Base-by-base conservation (phyloP, 2,888 invertebrate species). In the Aspidiotus destructor region DNA sequence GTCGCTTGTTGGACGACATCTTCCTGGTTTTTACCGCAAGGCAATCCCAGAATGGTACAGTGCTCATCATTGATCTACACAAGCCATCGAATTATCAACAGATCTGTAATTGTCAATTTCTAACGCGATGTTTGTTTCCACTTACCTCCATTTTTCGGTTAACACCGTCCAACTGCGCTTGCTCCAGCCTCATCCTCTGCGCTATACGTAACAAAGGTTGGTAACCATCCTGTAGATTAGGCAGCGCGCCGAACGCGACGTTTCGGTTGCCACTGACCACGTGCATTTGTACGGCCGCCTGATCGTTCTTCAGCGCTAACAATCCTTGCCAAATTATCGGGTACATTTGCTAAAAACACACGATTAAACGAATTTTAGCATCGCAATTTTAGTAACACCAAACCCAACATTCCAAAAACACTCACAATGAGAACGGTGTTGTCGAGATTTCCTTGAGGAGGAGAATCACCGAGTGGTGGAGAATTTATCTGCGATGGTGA, bases 271-370 rank as follows among this genome's bases (percentile, higher is more conserved):
- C 98, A 75, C 92, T 91, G 72, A 98, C 93, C 79, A 93, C 95
- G 81, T 97, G 96, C 97, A 98, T 97, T 81, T 98, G 97, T 60
- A 98, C 97, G 41, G 92, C 92, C 8, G 96, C 95, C 75, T 91
- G 90, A 80, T 97, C 97, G 78, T 94, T 97, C 81, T 98, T 98
- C 73, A 98, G 81, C 0, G 93, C 96, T 73, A 98, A 79, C 71
- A 92, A 80, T 1, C 98, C 95, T 80, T 96, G 95, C 98, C 98
- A 98, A 89, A 96, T 92, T 60, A 95, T 89, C 10, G 96, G 96
- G 79, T 95, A 95, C 70, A 92, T 86, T 86, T 94, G 85, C 15
- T 80, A 78, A 41, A 61, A 60, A 1, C 8, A 11, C 15, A 60
- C 44, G 44, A 11, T 28, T 28, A 28, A 28, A 3, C 5, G 28